Conservation (phyloP, 2,888 invertebrate genomes). For the Thecophora atra region DNA sequence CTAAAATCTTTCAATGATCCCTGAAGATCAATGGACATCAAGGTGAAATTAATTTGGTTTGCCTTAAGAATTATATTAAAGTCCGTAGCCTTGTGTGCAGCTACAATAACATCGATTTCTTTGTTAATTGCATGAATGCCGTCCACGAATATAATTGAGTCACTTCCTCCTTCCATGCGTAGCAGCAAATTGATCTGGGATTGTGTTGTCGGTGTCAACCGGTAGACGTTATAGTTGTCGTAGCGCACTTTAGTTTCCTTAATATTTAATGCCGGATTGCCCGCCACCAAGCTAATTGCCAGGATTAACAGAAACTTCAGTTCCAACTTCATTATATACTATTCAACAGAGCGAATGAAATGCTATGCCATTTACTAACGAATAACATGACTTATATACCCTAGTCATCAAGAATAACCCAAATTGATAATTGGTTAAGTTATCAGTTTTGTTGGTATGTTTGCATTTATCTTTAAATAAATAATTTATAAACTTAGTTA, state of each 20-base stretch:
- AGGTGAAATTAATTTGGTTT: conserved; percentile 65
- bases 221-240: conserved; percentile 70
- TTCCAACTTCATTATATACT: background rate
- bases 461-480: too few species aligned
- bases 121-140: conserved; percentile 63
- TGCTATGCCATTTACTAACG: background rate
- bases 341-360: background rate
- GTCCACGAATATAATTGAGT: conserved; percentile 66
- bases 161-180: conserved; percentile 58
- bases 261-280: conserved; percentile 23
- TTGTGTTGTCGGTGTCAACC: conserved; percentile 65
- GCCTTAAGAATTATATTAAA: conserved; percentile 39
- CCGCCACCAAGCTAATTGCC: conserved; percentile 21
- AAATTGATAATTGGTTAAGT: too few species aligned
- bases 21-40: conserved; percentile 63
- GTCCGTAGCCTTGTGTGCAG: conserved; percentile 44
- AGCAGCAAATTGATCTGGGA: conserved; percentile 67
- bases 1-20: conserved; percentile 48
- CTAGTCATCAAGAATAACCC: background rate
- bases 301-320: background rate
- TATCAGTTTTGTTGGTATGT: too few species aligned
- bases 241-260: conserved; percentile 63
- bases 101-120: conserved; percentile 65
- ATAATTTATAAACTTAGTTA: too few species aligned
- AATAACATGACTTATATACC: background rate